Base-by-base conservation (phyloP, 2,113 vertebrate species). In the Gambusia holbrooki region DNA sequence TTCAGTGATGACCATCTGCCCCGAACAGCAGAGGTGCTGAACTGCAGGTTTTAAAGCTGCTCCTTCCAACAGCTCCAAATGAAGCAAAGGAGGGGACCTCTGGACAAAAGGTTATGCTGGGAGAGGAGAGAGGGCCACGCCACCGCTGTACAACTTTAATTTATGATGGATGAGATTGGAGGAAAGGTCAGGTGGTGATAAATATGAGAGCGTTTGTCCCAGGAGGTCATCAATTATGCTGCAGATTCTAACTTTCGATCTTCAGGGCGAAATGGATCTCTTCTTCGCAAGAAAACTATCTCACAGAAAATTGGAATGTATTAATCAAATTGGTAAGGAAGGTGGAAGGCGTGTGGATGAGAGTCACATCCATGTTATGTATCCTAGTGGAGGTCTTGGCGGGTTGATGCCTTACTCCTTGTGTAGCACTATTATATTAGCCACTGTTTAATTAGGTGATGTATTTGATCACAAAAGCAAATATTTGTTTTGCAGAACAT, bases 131-230 rank as follows among this genome's bases (percentile, higher is more conserved):
- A 90, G 92, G 95, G 93, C 93, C 87, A 28, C 86, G 88, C 91
- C 90, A 89, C 81, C 85, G 91, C 94, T 92, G 94, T 96, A 96
- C 96, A 96, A 97, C 95, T 97, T 97, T 97, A 98, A 93, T 93
- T 92, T 94, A 94, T 98, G 97, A 98, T 96, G 96, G 96, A 99
- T 98, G 96, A 95, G 94, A 88, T 83, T 75, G 84, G 87, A 90
- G 91, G 95, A 96, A 97, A 98, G 97, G 97, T 98, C 96, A 97
- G 84, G 84, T 93, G 94, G 86, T 94, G 91, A 95, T 91, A 95
- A 95, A 94, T 96, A 96, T 93, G 92, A 95, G 94, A 95, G 94
- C 90, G 94, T 93, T 95, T 93, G 92, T 95, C 94, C 92, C 88
- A 84, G 93, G 94, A 96, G 94, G 94, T 94, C 93, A 95, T 95